Evolutionary conservation across 2,797 vertebrate genomes (phyloP).

Genomic region (Silurus lanzhouensis): DNA sequence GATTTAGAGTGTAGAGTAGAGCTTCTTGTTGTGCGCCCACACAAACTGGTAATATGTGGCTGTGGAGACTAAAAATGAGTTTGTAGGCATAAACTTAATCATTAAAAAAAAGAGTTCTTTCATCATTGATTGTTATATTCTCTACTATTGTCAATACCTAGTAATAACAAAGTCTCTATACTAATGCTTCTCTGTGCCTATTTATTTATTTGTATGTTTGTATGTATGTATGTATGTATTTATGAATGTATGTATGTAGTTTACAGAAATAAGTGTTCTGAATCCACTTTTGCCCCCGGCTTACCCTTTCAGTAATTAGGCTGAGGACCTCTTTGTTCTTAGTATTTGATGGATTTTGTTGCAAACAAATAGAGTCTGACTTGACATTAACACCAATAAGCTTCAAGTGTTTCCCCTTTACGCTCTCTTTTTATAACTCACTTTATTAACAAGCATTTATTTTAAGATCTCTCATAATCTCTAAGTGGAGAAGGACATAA

Average conservation of each 20-base stretch:
- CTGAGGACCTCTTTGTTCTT: conserved; percentile 37
- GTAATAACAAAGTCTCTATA: not conserved
- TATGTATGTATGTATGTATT: no score
- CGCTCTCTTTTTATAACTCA: conserved; percentile 53
- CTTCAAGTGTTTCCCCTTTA: conserved; percentile 47
- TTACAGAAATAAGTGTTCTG: conserved; percentile 16
- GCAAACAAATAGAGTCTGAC: conserved; percentile 58
- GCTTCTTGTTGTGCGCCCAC: conserved; percentile 22
- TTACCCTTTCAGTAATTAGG: conserved; percentile 23
- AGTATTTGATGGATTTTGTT: conserved; percentile 44
- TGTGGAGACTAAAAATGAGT: not conserved
- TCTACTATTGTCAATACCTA: conserved; percentile 27
- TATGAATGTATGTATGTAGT: not conserved
- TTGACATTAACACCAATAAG: conserved; percentile 64
- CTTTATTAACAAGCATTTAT: conserved; percentile 62
- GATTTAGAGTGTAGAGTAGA: conserved; percentile 45
- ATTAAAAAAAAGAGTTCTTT: conserved; percentile 19
- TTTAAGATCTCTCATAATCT: conserved; percentile 57
- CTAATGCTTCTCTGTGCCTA: no score
- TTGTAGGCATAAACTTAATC: conserved; percentile 9
- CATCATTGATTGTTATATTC: conserved; percentile 36
- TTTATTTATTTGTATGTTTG: not conserved
- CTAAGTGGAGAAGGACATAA: conserved; percentile 53
- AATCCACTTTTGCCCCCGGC: not conserved
- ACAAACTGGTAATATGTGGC: conserved; percentile 17